Evolutionary conservation across 1,140 invertebrate genomes (phyloP).

Genomic region (Chelonus insularis): DNA sequence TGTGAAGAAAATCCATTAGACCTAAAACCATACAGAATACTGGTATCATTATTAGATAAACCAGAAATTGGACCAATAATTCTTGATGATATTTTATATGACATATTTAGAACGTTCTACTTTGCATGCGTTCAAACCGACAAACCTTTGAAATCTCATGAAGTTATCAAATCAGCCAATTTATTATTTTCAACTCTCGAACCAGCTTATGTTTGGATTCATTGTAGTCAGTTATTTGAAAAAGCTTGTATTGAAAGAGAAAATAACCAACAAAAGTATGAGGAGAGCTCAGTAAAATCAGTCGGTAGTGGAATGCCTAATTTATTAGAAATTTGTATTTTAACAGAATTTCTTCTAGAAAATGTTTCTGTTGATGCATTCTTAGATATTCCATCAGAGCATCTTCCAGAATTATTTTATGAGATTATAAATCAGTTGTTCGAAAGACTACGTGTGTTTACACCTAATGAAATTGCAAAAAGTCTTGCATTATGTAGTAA

Average conservation of each 20-base stretch:
- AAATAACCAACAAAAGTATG: conserved; percentile 34
- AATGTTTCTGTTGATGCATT: conserved; percentile 80
- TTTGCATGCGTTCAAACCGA: conserved; percentile 53
- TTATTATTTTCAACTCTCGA: conserved; percentile 84
- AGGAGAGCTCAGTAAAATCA: conserved; percentile 49
- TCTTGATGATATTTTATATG: conserved; percentile 81
- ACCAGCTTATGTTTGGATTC: conserved; percentile 85
- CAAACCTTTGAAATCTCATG: conserved; percentile 52
- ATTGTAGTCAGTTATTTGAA: conserved; percentile 73
- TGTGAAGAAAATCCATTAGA: conserved; percentile 66
- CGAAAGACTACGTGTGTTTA: conserved; percentile 63
- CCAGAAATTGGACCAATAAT: conserved; percentile 85
- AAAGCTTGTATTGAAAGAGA: conserved; percentile 62
- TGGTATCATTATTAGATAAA: conserved; percentile 87
- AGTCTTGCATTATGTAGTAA: conserved; percentile 73
- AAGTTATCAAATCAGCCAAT: conserved; percentile 83
- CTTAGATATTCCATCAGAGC: conserved; percentile 77
- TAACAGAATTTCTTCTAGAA: conserved; percentile 80
- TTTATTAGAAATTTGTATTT: conserved; percentile 69
- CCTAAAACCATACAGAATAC: conserved; percentile 80
- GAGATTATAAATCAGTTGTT: conserved; percentile 68
- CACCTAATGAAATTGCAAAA: conserved; percentile 66
- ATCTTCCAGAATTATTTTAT: conserved; percentile 74
- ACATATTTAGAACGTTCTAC: conserved; percentile 74
- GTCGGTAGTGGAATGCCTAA: conserved; percentile 67